Conservation (phyloP, 2,113 vertebrate species). For the Misgurnus anguillicaudatus region DNA sequence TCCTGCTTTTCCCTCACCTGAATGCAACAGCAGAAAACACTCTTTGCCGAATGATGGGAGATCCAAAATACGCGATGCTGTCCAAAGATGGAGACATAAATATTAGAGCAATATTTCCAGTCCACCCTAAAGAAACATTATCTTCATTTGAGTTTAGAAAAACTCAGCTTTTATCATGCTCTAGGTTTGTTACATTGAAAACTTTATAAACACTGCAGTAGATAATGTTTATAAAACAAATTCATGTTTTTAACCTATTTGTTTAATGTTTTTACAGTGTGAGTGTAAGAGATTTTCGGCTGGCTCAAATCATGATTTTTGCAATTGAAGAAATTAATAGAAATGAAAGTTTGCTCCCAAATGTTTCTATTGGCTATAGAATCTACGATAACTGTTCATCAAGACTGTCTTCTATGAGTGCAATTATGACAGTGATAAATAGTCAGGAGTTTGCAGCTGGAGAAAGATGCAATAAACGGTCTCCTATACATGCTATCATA, state of each 20-base stretch:
- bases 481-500: conserved; percentile 63
- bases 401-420: conserved; percentile 67
- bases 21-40: not conserved
- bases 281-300: conserved; percentile 71
- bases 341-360: conserved; percentile 62
- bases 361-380: conserved; percentile 70
- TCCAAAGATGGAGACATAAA: not conserved
- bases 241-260: not conserved
- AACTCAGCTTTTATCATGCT: conserved; percentile 63
- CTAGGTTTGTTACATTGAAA: conserved; percentile 61
- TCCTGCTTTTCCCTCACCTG: not conserved
- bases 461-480: conserved; percentile 59
- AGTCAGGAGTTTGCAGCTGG: conserved; percentile 48
- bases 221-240: too few relatives aligned
- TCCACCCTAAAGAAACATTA: not conserved
- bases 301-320: conserved; percentile 74
- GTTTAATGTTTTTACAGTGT: conserved; percentile 58
- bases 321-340: conserved; percentile 71
- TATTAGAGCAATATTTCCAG: not conserved
- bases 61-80: not conserved
- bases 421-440: conserved; percentile 70
- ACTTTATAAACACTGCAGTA: not conserved
- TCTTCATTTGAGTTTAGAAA: conserved; percentile 58
- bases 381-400: conserved; percentile 75
- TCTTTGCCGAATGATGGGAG: not conserved